Evolutionary conservation across 2,113 vertebrate genomes (phyloP).

Genomic region (Salminus brasiliensis): DNA sequence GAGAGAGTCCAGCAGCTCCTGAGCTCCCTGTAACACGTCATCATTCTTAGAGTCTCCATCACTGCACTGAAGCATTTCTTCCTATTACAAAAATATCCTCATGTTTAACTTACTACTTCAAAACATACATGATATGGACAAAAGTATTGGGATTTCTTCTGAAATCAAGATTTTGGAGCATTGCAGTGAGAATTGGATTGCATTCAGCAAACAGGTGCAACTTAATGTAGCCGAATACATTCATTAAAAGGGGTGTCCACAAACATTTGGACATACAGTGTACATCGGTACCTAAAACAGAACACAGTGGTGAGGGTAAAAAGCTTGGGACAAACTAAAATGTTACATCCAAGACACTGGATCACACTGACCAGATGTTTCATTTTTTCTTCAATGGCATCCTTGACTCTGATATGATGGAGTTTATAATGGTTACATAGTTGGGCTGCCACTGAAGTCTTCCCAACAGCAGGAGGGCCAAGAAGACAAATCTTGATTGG

Average conservation of each 20-base stretch:
- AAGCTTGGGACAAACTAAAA: not conserved
- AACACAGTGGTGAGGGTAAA: too few species aligned
- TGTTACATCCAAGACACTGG: not conserved
- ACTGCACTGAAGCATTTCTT: constrained; percentile 43
- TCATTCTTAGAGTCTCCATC: constrained; percentile 62
- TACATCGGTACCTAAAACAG: too few species aligned
- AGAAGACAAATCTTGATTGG: constrained; percentile 85
- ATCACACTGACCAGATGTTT: constrained; percentile 79
- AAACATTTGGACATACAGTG: too few species aligned
- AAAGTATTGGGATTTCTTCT: too few species aligned
- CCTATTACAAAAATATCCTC: constrained; percentile 55
- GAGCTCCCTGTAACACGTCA: constrained; percentile 59
- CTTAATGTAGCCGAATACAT: not conserved
- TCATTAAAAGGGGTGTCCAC: too few species aligned
- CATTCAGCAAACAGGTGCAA: too few species aligned
- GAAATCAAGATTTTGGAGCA: too few species aligned
- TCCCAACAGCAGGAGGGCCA: constrained; percentile 90
- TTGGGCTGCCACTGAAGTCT: constrained; percentile 80
- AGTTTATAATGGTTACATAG: constrained; percentile 85
- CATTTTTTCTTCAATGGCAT: constrained; percentile 80
- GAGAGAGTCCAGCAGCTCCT: constrained; percentile 74
- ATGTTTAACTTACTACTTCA: not conserved
- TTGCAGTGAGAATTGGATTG: too few species aligned
- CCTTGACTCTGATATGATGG: constrained; percentile 79
- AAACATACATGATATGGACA: too few species aligned